These are phyloP conservation scores for Mormyrus iriodes DNA, from an alignment of 2,113 vertebrate species.

Conservation along the genomic window DNA sequence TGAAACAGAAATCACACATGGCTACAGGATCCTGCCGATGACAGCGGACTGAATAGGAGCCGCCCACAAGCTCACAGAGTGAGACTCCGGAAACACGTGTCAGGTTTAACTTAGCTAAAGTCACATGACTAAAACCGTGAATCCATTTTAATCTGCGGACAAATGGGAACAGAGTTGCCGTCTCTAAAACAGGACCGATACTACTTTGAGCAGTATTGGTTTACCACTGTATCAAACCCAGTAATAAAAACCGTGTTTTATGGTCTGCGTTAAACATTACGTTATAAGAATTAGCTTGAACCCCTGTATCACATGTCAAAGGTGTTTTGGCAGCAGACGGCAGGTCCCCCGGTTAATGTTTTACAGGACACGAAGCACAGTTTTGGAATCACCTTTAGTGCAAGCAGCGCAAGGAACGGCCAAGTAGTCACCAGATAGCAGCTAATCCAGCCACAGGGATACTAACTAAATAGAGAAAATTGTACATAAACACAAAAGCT, in stretches of 20 bases:
- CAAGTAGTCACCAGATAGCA: not conserved
- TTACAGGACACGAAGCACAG: constrained; percentile 19
- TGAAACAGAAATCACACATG: not conserved
- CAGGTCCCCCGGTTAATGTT: constrained; percentile 30
- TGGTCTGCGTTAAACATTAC: not conserved
- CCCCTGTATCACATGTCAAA: not conserved
- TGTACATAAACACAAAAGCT: not conserved
- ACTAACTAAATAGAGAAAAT: not conserved
- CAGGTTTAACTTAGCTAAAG: not conserved
- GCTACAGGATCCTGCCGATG: not conserved
- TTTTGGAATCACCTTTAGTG: constrained; percentile 21
- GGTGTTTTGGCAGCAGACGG: not conserved
- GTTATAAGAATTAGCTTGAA: not conserved
- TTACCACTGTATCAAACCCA: not conserved
- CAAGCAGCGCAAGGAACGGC: constrained; percentile 21
- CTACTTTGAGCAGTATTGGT: not conserved
- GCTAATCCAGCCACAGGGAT: not conserved
- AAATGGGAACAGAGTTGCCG: not conserved
- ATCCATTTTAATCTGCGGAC: not conserved
- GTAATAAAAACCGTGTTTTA: not conserved
- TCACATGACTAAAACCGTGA: not conserved
- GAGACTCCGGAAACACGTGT: too few species aligned
- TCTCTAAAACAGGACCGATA: not conserved
- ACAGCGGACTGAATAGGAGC: not conserved
- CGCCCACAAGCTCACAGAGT: not conserved